These are phyloP conservation scores for Actinostola sp. DNA, from an alignment of 92 coral and sea anemone species.

Conservation along the genomic window DNA sequence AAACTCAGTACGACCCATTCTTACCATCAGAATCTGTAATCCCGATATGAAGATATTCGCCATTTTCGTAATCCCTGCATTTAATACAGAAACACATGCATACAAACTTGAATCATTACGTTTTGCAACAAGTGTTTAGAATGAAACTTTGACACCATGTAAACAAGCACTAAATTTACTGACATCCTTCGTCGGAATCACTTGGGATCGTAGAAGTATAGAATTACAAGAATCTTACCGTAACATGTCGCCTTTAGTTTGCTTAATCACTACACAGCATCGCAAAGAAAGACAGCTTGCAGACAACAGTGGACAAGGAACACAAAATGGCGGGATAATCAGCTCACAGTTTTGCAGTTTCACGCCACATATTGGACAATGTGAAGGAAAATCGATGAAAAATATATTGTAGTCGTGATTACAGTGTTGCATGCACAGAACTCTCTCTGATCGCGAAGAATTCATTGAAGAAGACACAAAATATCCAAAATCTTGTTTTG, in stretches of 20 bases:
- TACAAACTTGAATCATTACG: too few species aligned
- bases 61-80: constrained; percentile 70
- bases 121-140: too few species aligned
- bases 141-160: too few species aligned
- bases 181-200: too few species aligned
- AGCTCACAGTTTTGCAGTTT: constrained; percentile 51
- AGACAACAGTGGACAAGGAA: constrained; percentile 72
- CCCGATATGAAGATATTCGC: constrained; percentile 85
- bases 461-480: neutral
- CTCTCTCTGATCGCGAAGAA: constrained; percentile 15
- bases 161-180: too few species aligned
- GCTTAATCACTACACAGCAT: constrained; percentile 65
- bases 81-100: too few species aligned
- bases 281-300: constrained; percentile 20
- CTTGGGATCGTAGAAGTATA: too few species aligned
- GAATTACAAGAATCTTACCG: constrained; percentile 38
- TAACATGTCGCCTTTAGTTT: constrained; percentile 73
- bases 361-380: constrained; percentile 70
- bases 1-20: neutral
- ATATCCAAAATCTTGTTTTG: neutral
- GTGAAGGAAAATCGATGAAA: constrained; percentile 65
- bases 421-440: constrained; percentile 89
- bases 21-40: constrained; percentile 58
- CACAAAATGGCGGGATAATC: constrained; percentile 78
- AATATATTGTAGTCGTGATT: constrained; percentile 58